These are phyloP conservation scores for Poicephalus meyeri DNA, from an alignment of 2,113 vertebrate species.

Conservation along the genomic window DNA sequence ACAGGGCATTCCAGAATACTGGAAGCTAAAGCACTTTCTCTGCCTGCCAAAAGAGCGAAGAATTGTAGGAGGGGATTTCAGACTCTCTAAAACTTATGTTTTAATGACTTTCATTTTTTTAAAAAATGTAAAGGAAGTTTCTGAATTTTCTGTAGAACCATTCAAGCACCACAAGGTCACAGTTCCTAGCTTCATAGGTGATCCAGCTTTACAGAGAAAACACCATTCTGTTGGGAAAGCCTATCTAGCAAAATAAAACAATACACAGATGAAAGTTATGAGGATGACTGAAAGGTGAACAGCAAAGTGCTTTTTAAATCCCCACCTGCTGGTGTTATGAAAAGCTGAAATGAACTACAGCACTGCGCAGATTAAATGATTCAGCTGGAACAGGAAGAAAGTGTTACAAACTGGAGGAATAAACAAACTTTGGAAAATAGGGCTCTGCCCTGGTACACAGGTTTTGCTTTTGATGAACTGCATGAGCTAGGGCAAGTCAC, in stretches of 20 bases:
- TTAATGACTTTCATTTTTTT: neutral
- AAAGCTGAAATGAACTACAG: neutral
- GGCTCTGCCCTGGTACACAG: neutral
- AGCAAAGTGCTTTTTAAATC: conserved; percentile 6
- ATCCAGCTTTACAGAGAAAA: conserved; percentile 24
- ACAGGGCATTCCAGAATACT: neutral
- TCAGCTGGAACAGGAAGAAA: neutral
- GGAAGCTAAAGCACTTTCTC: neutral
- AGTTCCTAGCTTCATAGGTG: neutral
- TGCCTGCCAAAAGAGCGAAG: neutral
- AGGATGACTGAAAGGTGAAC: neutral
- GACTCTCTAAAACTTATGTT: neutral
- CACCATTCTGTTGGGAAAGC: neutral
- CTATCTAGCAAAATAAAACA: conserved; percentile 33
- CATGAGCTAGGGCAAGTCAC: neutral
- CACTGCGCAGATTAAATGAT: neutral
- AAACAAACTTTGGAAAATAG: conserved; percentile 2
- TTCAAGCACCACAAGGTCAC: neutral
- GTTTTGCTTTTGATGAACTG: neutral
- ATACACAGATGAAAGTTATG: neutral
- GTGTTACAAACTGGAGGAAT: neutral
- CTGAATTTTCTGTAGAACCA: neutral
- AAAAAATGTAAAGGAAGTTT: neutral
- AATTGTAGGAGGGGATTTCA: neutral
- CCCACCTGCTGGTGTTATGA: neutral